Conservation (phyloP, 1,140 invertebrate genomes). For the Microplitis demolitor region DNA sequence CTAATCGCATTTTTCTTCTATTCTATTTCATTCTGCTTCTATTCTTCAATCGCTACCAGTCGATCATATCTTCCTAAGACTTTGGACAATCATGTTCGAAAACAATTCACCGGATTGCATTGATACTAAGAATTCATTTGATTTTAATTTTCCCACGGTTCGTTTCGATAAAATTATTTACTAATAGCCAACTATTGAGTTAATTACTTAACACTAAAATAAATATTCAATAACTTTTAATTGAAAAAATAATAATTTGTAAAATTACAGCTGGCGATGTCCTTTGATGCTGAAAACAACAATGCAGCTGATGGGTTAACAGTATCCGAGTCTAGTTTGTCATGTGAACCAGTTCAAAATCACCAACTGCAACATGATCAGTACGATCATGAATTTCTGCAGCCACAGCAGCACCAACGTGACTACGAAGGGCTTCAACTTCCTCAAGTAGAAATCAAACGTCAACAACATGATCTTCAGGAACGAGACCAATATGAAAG, state of each 20-base stretch:
- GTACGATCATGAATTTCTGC: background rate
- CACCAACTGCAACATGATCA: conserved; percentile 18
- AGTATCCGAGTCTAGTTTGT: conserved; percentile 19
- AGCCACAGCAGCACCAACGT: background rate
- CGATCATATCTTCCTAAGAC: too few relatives aligned
- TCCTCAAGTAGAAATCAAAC: background rate
- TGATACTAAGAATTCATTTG: too few relatives aligned
- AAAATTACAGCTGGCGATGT: conserved; percentile 33
- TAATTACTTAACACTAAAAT: too few relatives aligned
- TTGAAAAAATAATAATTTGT: background rate
- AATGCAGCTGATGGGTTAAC: conserved; percentile 23
- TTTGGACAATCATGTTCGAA: too few relatives aligned
- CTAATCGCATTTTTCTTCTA: too few relatives aligned
- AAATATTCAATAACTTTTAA: background rate
- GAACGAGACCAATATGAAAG: background rate
- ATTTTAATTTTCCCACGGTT: too few relatives aligned
- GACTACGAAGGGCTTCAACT: background rate
- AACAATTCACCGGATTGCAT: too few relatives aligned
- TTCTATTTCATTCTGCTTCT: too few relatives aligned
- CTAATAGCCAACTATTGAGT: too few relatives aligned
- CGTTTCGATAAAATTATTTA: too few relatives aligned
- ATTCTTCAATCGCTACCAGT: too few relatives aligned
- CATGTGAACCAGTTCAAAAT: conserved; percentile 16
- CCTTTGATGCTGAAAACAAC: conserved; percentile 35
- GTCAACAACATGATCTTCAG: background rate